phyloP scores from a whole-genome alignment of 37 sponge, comb jelly and placozoan genomes.

The Spongilla lacustris region DNA sequence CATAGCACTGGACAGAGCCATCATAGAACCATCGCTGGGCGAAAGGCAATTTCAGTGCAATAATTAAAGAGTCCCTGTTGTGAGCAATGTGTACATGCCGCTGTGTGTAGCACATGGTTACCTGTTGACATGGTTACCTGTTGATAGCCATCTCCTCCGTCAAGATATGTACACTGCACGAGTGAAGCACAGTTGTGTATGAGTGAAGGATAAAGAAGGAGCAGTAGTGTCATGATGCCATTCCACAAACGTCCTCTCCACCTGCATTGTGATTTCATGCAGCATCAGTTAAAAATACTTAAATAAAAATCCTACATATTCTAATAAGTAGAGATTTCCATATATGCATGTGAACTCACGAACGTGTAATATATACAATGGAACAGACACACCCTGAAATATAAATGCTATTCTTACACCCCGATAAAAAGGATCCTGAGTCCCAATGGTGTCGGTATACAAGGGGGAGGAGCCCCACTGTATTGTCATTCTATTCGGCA shows the following conservation, averaged over 20 bases:
- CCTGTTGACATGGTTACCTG: neutral
- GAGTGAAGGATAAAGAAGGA: constrained; percentile 62
- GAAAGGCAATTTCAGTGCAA: neutral
- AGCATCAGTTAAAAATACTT: too few species aligned
- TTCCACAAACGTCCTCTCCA: constrained; percentile 12
- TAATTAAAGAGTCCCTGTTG: neutral
- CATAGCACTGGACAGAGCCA: constrained; percentile 59
- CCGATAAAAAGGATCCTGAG: too few species aligned
- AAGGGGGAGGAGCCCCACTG: too few species aligned
- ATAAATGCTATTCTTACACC: too few species aligned
- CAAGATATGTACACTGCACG: constrained; percentile 38
- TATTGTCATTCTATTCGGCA: too few species aligned
- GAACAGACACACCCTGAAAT: too few species aligned
- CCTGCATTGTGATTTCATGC: neutral
- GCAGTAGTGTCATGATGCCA: constrained; percentile 53
- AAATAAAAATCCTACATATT: too few species aligned
- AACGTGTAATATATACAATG: too few species aligned
- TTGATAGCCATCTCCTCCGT: neutral
- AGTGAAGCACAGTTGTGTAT: constrained; percentile 56
- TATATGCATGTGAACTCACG: too few species aligned
- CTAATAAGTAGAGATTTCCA: too few species aligned
- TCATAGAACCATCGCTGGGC: constrained; percentile 64
- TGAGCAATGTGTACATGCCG: neutral
- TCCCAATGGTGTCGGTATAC: too few species aligned
- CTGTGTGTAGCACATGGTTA: neutral